Conservation (phyloP, 2,888 invertebrate genomes). For the Phengaris arion region DNA sequence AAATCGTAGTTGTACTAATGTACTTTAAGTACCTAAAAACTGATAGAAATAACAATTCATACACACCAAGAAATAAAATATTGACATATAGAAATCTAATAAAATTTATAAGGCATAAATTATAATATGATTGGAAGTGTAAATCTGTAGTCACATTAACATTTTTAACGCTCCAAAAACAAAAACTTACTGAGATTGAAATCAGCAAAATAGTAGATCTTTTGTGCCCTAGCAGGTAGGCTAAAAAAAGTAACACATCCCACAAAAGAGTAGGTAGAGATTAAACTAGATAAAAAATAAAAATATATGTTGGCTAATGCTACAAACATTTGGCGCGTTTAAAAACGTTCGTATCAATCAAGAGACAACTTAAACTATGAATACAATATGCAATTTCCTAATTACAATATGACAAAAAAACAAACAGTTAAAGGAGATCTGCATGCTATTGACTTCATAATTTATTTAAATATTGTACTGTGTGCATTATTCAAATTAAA, state of each 20-base stretch:
- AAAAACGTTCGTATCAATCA: not conserved
- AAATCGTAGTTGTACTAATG: constrained; percentile 42
- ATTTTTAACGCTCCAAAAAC: not conserved
- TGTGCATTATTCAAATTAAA: not conserved
- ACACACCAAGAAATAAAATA: constrained; percentile 34
- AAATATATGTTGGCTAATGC: not conserved
- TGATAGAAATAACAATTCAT: constrained; percentile 40
- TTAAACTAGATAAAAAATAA: not conserved
- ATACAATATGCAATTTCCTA: not conserved
- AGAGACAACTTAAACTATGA: not conserved
- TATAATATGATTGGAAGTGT: not conserved
- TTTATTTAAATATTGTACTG: not conserved
- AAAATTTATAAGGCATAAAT: not conserved
- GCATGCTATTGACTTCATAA: not conserved
- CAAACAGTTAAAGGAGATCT: not conserved
- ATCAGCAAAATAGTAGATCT: not conserved
- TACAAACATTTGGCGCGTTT: not conserved
- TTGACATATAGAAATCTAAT: constrained; percentile 15
- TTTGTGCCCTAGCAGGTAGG: no score
- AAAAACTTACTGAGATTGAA: not conserved
- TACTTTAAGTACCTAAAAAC: constrained; percentile 45
- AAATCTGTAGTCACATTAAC: not conserved
- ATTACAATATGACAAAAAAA: not conserved
- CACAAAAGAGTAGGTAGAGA: no score
- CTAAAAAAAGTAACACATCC: no score